A percentile compares a stretch with the other conserved stretches of the same genome.
phyloP scores from a whole-genome alignment of 1,140 invertebrate genomes.

The Calliphora vicina region DNA sequence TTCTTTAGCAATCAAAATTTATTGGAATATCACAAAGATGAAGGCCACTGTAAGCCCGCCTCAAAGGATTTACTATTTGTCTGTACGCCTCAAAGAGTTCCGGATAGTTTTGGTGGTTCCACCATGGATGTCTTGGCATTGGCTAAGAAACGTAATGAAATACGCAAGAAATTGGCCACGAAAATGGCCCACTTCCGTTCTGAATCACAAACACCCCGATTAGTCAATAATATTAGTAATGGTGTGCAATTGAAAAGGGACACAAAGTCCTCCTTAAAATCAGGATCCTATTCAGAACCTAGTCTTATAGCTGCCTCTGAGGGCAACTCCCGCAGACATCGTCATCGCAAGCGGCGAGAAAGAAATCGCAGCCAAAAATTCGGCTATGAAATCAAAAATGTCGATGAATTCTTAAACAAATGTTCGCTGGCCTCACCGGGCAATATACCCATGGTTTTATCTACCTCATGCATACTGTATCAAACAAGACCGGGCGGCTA shows the following conservation, averaged over 20 bases:
- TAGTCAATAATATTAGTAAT: not conserved
- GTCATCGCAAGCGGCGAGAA: slow-evolving; percentile 66
- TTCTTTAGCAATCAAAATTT: slow-evolving; percentile 62
- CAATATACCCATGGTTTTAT: slow-evolving; percentile 82
- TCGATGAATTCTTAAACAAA: slow-evolving; percentile 76
- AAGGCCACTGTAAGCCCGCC: slow-evolving; percentile 43
- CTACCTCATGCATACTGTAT: slow-evolving; percentile 77
- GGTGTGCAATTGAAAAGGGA: slow-evolving; percentile 36
- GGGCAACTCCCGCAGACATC: slow-evolving; percentile 53
- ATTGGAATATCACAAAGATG: slow-evolving; percentile 50
- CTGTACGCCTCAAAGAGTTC: slow-evolving; percentile 56
- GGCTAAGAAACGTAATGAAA: slow-evolving; percentile 58
- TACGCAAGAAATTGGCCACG: slow-evolving; percentile 38
- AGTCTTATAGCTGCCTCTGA: slow-evolving; percentile 58
- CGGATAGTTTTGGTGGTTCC: slow-evolving; percentile 42
- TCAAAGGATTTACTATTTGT: slow-evolving; percentile 61
- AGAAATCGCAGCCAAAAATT: slow-evolving; percentile 68
- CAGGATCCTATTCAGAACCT: slow-evolving; percentile 57
- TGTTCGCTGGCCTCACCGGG: slow-evolving; percentile 68
- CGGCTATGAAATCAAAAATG: slow-evolving; percentile 78
- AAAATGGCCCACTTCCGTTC: slow-evolving; percentile 37
- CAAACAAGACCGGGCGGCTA: slow-evolving; percentile 74
- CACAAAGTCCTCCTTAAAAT: slow-evolving; percentile 43
- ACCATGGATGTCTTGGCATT: slow-evolving; percentile 51
- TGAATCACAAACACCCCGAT: not conserved